Evolutionary conservation across 2,113 vertebrate genomes (phyloP).

Genomic region (Sander lucioperca): DNA sequence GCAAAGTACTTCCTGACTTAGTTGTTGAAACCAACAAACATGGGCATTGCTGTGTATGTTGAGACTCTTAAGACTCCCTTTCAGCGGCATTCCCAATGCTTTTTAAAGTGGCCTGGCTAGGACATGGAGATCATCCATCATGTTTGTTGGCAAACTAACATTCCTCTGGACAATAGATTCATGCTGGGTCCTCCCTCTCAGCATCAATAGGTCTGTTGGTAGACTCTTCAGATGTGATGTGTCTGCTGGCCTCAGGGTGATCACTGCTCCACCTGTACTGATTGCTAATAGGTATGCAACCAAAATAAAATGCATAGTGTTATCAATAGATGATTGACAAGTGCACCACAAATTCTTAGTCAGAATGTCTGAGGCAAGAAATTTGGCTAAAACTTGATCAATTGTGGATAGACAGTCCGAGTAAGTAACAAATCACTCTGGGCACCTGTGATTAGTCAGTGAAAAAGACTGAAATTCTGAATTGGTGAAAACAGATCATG

Average conservation of each 20-base stretch:
- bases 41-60: not conserved
- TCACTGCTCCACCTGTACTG: not conserved
- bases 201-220: not conserved
- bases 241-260: not conserved
- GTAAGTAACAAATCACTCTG: slow-evolving; percentile 1
- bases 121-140: not conserved
- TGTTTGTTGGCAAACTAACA: not conserved
- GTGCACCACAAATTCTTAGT: not conserved
- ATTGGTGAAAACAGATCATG: not conserved
- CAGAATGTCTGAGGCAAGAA: not conserved
- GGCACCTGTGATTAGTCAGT: not conserved
- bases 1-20: not conserved
- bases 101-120: not conserved
- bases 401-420: not conserved
- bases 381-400: not conserved
- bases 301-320: not conserved
- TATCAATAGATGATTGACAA: not conserved
- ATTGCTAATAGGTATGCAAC: not conserved
- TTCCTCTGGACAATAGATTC: not conserved
- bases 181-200: not conserved
- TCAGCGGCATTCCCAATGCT: not conserved
- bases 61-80: not conserved
- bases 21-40: not conserved
- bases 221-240: not conserved
- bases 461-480: not conserved